Evolutionary conservation across 1,140 invertebrate species (phyloP).

Genomic region (Anagrus nilaparvatae): DNA sequence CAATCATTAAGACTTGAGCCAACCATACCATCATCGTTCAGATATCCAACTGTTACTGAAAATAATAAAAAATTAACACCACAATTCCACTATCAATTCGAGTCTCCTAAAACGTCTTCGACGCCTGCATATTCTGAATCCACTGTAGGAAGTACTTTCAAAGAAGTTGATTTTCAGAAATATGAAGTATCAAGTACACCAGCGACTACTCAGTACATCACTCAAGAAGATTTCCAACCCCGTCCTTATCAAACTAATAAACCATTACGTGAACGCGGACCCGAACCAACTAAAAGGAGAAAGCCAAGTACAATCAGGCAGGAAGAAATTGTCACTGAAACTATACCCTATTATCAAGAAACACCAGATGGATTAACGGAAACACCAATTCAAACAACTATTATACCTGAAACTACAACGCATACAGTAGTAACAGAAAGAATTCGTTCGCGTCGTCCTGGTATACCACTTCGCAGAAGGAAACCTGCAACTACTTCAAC

Average conservation of each 20-base stretch:
- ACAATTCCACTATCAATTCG: too few relatives aligned
- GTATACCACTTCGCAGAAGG: constrained; percentile 13
- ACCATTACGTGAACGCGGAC: constrained; percentile 15
- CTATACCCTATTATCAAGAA: constrained; percentile 8
- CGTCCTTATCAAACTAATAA: constrained; percentile 18
- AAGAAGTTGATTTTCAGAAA: too few relatives aligned
- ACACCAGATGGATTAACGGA: constrained; percentile 16
- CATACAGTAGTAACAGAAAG: constrained; percentile 10
- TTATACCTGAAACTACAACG: not conserved
- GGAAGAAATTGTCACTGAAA: constrained; percentile 18
- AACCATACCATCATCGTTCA: constrained; percentile 17
- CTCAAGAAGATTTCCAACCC: constrained; percentile 15
- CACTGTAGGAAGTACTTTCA: too few relatives aligned
- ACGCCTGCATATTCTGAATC: too few relatives aligned
- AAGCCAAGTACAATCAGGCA: constrained; percentile 18
- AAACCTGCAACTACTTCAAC: constrained; percentile 21
- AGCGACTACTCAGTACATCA: not conserved
- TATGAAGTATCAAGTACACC: constrained; percentile 4
- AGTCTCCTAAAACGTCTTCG: too few relatives aligned
- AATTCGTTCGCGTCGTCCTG: constrained; percentile 22
- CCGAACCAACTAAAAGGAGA: constrained; percentile 19
- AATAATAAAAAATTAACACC: too few relatives aligned
- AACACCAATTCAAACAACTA: constrained; percentile 16
- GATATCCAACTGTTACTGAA: constrained; percentile 12
- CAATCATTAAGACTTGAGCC: not conserved